phyloP scores from a whole-genome alignment of 1,140 invertebrate species.

The Chironomus tepperi region DNA sequence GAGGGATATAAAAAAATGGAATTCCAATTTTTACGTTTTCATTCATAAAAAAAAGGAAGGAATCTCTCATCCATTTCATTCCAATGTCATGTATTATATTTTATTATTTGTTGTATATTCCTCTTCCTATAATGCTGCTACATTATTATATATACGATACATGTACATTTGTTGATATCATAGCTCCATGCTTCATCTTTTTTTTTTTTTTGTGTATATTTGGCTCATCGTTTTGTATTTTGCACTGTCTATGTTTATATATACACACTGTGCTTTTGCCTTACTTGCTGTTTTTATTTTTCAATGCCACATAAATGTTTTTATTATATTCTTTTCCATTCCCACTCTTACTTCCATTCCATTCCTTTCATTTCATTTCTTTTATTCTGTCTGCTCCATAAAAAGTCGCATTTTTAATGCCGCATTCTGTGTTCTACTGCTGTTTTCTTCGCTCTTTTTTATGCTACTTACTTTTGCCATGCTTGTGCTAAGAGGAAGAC shows the following conservation, averaged over 20 bases:
- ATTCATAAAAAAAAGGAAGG: conserved; percentile 16
- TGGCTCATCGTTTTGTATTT: not conserved
- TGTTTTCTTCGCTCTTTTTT: not conserved
- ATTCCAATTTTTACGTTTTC: conserved; percentile 21
- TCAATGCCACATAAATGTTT: conserved; percentile 13
- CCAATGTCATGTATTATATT: conserved; percentile 7
- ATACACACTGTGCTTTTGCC: not conserved
- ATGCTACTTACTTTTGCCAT: not conserved
- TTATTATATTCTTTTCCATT: not conserved
- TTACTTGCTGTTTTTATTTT: not conserved
- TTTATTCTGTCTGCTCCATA: not conserved
- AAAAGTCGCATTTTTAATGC: conserved; percentile 12
- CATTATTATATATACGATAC: not conserved
- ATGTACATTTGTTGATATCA: conserved; percentile 14
- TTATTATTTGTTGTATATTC: not conserved
- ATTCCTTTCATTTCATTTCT: too few species aligned
- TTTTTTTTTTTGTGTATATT: not conserved
- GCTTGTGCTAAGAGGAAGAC: not conserved
- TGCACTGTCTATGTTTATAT: not conserved
- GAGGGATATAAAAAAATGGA: not conserved
- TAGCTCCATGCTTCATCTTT: too few species aligned
- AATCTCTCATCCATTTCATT: not conserved
- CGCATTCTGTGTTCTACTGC: not conserved
- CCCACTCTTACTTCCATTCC: too few species aligned
- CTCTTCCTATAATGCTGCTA: not conserved